These are phyloP conservation scores for Gadopsis marmoratus DNA, from an alignment of 2,797 vertebrate genomes.

Conservation along the genomic window DNA sequence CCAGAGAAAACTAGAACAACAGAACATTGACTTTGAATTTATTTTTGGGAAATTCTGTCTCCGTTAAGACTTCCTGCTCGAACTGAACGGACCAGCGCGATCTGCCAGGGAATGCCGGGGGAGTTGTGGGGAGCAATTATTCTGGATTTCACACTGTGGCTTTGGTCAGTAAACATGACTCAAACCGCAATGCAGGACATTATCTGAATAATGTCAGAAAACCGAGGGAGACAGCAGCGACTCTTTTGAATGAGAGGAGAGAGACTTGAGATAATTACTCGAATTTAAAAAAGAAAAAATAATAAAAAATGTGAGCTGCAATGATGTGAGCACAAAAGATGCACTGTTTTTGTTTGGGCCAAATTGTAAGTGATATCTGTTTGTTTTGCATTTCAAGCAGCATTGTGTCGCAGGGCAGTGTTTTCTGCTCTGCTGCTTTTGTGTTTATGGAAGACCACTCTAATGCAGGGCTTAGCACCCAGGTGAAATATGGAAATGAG, in stretches of 20 bases:
- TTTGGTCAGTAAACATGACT: conserved; percentile 83
- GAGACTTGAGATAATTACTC: conserved; percentile 66
- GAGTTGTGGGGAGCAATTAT: conserved; percentile 78
- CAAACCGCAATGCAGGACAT: conserved; percentile 77
- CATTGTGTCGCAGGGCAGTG: conserved; percentile 21
- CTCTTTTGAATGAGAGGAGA: conserved; percentile 51
- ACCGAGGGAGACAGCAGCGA: conserved; percentile 40
- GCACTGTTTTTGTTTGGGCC: conserved; percentile 53
- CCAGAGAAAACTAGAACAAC: conserved; percentile 18
- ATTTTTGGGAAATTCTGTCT: conserved; percentile 55
- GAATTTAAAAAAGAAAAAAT: conserved; percentile 19
- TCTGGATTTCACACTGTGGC: conserved; percentile 81
- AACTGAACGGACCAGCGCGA: conserved; percentile 51
- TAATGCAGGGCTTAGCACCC: conserved; percentile 49
- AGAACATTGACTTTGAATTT: conserved; percentile 32
- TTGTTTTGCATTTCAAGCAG: conserved; percentile 66
- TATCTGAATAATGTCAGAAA: conserved; percentile 80
- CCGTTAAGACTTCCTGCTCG: conserved; percentile 57
- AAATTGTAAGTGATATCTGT: conserved; percentile 59
- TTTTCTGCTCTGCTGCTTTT: conserved; percentile 48
- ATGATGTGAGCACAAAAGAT: conserved; percentile 41
- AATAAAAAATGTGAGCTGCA: too few species aligned
- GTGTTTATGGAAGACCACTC: conserved; percentile 44
- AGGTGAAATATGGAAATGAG: conserved; percentile 73
- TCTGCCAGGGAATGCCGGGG: conserved; percentile 65